phyloP scores from a whole-genome alignment of 2,888 invertebrate genomes.

The Neoascia interrupta region DNA sequence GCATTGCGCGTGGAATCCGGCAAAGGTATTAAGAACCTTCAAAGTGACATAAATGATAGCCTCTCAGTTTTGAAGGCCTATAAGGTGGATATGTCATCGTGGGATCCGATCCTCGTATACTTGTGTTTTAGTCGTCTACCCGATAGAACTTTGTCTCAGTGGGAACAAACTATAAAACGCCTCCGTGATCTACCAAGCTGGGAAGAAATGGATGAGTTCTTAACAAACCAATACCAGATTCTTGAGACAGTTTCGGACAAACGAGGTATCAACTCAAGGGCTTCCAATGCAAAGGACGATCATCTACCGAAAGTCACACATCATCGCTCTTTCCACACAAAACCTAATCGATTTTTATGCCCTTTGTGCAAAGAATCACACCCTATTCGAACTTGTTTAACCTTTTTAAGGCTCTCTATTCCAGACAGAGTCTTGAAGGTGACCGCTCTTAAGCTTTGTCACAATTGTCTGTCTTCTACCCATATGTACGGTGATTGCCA shows the following conservation, averaged over 20 bases:
- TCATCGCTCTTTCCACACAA: background rate
- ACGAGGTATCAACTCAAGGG: background rate
- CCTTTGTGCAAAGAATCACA: too few species aligned
- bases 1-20: background rate
- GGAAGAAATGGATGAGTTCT: background rate
- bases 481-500: background rate
- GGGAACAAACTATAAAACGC: background rate
- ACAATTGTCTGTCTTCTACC: background rate
- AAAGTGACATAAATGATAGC: conserved; percentile 9
- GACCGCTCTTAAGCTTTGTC: background rate
- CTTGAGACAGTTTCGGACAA: background rate
- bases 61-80: background rate
- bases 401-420: too few species aligned
- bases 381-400: too few species aligned
- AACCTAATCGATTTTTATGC: too few species aligned
- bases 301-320: background rate
- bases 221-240: background rate
- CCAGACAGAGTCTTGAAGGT: background rate
- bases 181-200: conserved; percentile 6
- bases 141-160: background rate
- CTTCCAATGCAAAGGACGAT: background rate
- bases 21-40: background rate
- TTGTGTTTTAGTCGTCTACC: background rate
- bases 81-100: background rate
- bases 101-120: conserved; percentile 7